Base-by-base conservation (phyloP, 1,140 invertebrate genomes). In the Drosophila mojavensis region DNA sequence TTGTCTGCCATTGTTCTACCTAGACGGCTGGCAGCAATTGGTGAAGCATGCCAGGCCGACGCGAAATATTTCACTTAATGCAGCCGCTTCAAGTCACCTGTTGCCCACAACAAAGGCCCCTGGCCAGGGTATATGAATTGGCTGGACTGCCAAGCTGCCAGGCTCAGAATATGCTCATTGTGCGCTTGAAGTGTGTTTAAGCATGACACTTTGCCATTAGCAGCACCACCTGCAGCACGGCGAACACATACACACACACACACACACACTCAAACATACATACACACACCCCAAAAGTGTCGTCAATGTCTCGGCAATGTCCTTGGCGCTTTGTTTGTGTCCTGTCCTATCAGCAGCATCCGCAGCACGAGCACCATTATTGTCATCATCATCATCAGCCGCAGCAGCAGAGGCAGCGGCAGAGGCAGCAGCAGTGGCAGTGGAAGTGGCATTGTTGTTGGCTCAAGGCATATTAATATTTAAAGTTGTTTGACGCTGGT, bases 141-240 rank as follows among this genome's bases (percentile, higher is more conserved):
- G 76, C 59, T 59, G 50, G 11, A 13, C 43, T 7, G 36, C 2
- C 20, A 24, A 56, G 75, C 43, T 7, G 36, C 2, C 20, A 24
- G 61, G 75, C 59, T 70, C 70, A 75, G 43, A 78, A 59, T 81
- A 74, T 78, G 80, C 65, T 54, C 15, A 48, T n/a, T 10, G 51
- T 45, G 64, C 59, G 45, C 53, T 68, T 72, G 30, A 79, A 84
- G 80, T 84, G 80, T 79, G 76, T 54, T 83, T 83, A 83, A 83
- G 80, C 62, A 71, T 41, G 80, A 66, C 76, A 84, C 80, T 83
- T 82, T 78, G 76, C 76, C 81, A 82, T 82, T 84, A 84, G 62
- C 61, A 65, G 41, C 67, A 24, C 15, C 59, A 60, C 28, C 41
- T 51, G 74, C 56, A 51, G 11, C 62, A 71, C 51, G 75, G 61